These are phyloP conservation scores for Penaeus vannamei DNA, from an alignment of 1,140 invertebrate species.

Conservation along the genomic window DNA sequence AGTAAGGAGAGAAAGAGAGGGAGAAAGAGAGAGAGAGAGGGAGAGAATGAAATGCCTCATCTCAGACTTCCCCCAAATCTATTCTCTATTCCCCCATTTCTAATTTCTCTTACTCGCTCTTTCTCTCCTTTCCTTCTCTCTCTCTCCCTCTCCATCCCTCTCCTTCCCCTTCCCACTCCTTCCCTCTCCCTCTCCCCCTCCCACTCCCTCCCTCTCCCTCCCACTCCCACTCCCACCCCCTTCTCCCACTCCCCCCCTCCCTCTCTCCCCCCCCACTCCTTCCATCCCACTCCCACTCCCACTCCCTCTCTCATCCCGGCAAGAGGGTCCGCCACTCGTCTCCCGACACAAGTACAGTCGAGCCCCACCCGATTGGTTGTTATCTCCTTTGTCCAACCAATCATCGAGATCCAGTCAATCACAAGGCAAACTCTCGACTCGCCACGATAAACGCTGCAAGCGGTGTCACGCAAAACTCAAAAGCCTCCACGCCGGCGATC, in stretches of 20 bases:
- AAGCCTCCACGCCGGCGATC: background rate
- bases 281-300: too few relatives aligned
- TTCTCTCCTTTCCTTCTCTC: too few relatives aligned
- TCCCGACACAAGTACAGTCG: slow-evolving; percentile 52
- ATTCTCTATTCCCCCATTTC: too few relatives aligned
- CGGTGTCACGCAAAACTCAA: slow-evolving; percentile 42
- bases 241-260: too few relatives aligned
- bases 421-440: slow-evolving; percentile 58
- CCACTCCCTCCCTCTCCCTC: too few relatives aligned
- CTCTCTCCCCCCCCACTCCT: too few relatives aligned
- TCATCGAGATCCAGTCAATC: slow-evolving; percentile 59
- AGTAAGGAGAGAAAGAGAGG: slow-evolving; percentile 29
- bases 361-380: slow-evolving; percentile 57
- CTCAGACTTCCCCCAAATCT: background rate
- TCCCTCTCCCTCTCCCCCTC: too few relatives aligned
- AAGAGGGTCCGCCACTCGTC: slow-evolving; percentile 27
- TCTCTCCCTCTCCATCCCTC: too few relatives aligned
- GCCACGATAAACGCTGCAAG: slow-evolving; percentile 54
- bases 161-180: too few relatives aligned
- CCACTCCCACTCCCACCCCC: too few relatives aligned
- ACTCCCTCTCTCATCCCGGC: background rate
- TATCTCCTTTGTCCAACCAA: slow-evolving; percentile 63
- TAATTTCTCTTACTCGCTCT: too few relatives aligned
- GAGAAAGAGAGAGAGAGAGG: slow-evolving; percentile 19
- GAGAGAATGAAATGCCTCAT: slow-evolving; percentile 4